Evolutionary conservation across 2,797 vertebrate genomes (phyloP), one percentile per base, ranked within the genome.

Genomic region (Valencia hispanica): DNA sequence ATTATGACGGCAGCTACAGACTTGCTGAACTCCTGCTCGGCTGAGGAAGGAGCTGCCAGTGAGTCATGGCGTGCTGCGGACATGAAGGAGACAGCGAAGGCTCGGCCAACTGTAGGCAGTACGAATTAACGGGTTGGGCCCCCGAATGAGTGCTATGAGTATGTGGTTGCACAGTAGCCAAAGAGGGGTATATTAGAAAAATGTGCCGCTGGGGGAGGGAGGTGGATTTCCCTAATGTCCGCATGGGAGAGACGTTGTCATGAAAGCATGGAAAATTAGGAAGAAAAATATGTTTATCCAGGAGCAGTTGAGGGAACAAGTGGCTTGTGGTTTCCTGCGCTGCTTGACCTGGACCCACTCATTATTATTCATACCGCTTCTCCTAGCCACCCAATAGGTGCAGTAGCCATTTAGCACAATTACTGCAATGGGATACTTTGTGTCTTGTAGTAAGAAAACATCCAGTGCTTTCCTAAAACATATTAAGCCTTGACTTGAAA

Each of bases 1-100:
- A 93, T 93, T 93, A 92, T 85, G 88, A 93, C 91, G 81, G 90
- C 91, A 84, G 86, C 86, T 88, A 79, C 89, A 89, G 87, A 88
- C 89, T 83, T 76, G 18, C 81, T 93, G 89, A 91, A 91, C 87
- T 89, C 80, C 79, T 71, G 90, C 77, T 82, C 75, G 79, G n/a
- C 84, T 89, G 79, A 84, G 74, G 80, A 89, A 84, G 79, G 84
- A 88, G 88, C 88, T 91, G 90, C 89, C 82, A 53, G 84, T 89
- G 87, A 93, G 84, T 92, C 91, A 92, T 91, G 85, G 90, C 39
- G 88, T 91, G 90, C 83, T 75, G 83, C 34, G 74, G 89, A 92
- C 88, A 90, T 86, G 80, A 83, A 88, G 86, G 87, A 89, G 89
- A 91, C 92, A 88, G 88, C 73, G 12, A 20, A 45, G 74, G 75